phyloP scores from a whole-genome alignment of 2,113 vertebrate genomes.

The Notechis scutatus region DNA sequence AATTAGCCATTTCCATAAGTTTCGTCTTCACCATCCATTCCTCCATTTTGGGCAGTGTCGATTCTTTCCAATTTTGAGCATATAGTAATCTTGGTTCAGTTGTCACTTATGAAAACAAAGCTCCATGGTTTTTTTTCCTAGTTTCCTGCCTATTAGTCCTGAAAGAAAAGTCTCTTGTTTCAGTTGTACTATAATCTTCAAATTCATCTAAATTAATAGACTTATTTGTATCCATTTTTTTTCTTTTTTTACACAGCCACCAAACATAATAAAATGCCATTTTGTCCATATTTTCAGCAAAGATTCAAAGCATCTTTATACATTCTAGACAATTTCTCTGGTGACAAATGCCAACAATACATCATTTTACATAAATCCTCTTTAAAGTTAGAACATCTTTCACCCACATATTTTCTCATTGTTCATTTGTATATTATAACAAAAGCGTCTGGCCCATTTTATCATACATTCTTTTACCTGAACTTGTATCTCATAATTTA shows the following conservation, averaged over 20 bases:
- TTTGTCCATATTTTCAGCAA: background rate
- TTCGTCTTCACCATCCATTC: too few species aligned
- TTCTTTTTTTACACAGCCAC: background rate
- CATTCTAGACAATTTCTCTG: background rate
- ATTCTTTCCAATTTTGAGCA: too few species aligned
- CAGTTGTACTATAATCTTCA: background rate
- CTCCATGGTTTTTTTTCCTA: background rate
- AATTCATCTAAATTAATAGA: background rate
- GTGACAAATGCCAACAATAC: background rate
- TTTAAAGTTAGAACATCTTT: background rate
- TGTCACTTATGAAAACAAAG: background rate
- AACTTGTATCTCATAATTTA: background rate
- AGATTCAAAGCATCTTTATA: background rate
- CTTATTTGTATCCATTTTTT: background rate
- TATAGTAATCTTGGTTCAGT: background rate
- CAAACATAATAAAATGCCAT: background rate
- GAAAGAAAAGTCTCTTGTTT: background rate
- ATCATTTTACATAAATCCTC: background rate
- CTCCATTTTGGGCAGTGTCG: too few species aligned
- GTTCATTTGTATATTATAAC: background rate
- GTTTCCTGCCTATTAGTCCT: background rate
- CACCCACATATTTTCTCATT: background rate
- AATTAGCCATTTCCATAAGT: too few species aligned
- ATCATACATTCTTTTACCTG: too few species aligned
- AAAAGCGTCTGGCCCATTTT: background rate